These are phyloP conservation scores for Cotesia vestalis DNA, from an alignment of 1,140 invertebrate genomes.

Conservation along the genomic window DNA sequence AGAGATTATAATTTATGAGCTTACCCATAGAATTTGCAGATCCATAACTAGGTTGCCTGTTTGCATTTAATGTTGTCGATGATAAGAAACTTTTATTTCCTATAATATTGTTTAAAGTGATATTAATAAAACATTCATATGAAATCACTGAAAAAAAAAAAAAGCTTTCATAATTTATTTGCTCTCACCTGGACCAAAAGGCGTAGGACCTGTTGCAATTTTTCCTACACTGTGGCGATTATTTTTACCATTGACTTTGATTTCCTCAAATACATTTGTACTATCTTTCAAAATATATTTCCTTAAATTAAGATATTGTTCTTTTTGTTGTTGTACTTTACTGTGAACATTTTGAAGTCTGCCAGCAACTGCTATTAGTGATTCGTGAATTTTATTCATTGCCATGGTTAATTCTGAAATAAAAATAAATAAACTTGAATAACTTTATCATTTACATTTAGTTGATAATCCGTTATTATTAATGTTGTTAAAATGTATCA, in stretches of 20 bases:
- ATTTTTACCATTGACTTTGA: slow-evolving; percentile 53
- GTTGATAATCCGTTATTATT: too few relatives aligned
- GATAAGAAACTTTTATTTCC: slow-evolving; percentile 60
- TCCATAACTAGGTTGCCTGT: slow-evolving; percentile 54
- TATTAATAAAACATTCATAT: slow-evolving; percentile 3
- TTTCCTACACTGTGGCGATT: slow-evolving; percentile 52
- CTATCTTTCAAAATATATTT: slow-evolving; percentile 81
- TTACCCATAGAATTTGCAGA: slow-evolving; percentile 61
- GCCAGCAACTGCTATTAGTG: slow-evolving; percentile 84
- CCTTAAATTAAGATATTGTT: slow-evolving; percentile 82
- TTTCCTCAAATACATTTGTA: slow-evolving; percentile 79
- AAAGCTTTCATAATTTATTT: neutral
- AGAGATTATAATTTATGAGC: slow-evolving; percentile 37
- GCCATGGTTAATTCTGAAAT: slow-evolving; percentile 74
- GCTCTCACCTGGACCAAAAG: slow-evolving; percentile 65
- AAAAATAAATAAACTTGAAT: neutral
- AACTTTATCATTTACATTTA: neutral
- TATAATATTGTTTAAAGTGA: slow-evolving; percentile 42
- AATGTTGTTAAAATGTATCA: neutral
- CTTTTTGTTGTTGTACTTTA: slow-evolving; percentile 80
- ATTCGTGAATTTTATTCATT: slow-evolving; percentile 83
- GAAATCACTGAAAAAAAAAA: neutral
- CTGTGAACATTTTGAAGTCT: slow-evolving; percentile 82
- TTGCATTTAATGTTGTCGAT: slow-evolving; percentile 52
- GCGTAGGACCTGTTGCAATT: slow-evolving; percentile 69